Base-by-base conservation (phyloP, 2,113 vertebrate genomes). In the Heterotilapia buettikoferi region DNA sequence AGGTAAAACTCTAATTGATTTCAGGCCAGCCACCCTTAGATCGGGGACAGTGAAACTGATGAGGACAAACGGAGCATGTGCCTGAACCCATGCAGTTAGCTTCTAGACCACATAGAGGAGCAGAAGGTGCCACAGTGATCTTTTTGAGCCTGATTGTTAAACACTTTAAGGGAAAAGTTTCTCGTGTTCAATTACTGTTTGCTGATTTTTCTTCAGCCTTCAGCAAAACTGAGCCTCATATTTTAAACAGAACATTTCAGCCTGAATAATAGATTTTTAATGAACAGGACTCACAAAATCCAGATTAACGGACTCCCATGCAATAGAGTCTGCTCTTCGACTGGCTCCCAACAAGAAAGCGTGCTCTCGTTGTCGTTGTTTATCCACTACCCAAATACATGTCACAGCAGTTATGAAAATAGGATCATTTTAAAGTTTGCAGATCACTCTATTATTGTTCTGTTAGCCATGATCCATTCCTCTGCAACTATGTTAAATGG, bases 321-420 rank as follows among this genome's bases (percentile, higher is more conserved):
- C 21, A 16, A 11, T 45, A 43, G 0, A 40, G 38, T 26, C n/a
- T 45, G 68, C 14, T 7, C 9, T 40, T 10, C 0, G 24, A 76
- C 13, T 45, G 24, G 40, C 21, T 29, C 68, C 6, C 40, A 76
- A 18, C 40, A 47, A 18, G 21, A 26, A 76, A 29, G 40, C 0
- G 3, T 29, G 21, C 14, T 29, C 40, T 76, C 14, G 2, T 29
- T 6, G 1, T 47, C 5, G 8, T 73, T 6, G 8, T 73, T 73
- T 18, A 18, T 73, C 21, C 40, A 26, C 8, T 73, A 26, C 5
- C 38, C 38, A 45, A 73, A 26, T 4, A 73, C 24, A 26, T 73
- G 21, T 73, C 9, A 73, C 21, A 45, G 14, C 14, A 45, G 21
- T 63, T 63, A 71, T 71, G 38, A 6, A 43, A 71, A 43, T 5